Conservation (phyloP, 2,888 invertebrate genomes). For the Napeogenes inachia region DNA sequence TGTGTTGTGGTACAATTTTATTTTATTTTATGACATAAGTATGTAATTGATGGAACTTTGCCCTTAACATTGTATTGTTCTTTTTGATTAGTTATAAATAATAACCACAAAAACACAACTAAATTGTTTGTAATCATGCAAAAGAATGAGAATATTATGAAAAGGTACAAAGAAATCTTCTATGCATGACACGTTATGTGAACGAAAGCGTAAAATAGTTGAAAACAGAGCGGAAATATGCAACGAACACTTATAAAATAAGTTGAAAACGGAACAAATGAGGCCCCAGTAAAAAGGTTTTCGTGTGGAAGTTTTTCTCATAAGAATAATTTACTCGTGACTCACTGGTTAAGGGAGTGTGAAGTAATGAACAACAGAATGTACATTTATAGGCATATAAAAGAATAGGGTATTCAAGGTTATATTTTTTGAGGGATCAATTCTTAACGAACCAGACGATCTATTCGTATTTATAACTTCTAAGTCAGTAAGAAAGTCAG, state of each 20-base stretch:
- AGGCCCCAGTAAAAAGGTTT: conserved; percentile 35
- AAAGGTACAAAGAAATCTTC: conserved; percentile 12
- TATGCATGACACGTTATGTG: conserved; percentile 25
- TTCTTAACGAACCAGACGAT: no score
- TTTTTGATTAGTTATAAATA: no score
- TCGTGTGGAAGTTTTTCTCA: conserved; percentile 33
- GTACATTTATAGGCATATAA: no score
- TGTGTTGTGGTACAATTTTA: neutral
- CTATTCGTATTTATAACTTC: no score
- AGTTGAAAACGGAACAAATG: conserved; percentile 37
- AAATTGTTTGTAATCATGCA: neutral
- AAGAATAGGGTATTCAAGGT: no score
- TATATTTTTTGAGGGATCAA: no score
- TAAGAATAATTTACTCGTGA: conserved; percentile 32
- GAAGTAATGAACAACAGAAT: neutral
- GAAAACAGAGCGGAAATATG: conserved; percentile 31
- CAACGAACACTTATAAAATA: conserved; percentile 31
- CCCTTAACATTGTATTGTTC: no score
- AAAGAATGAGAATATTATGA: conserved; percentile 2
- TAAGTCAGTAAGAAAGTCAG: no score
- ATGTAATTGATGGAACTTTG: no score
- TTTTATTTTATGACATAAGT: no score
- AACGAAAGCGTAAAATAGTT: conserved; percentile 30
- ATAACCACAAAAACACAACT: neutral
- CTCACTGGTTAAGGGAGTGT: conserved; percentile 11